These are phyloP conservation scores for Cryptomyrus ogoouensis DNA, from an alignment of 2,113 vertebrate genomes.

Conservation along the genomic window DNA sequence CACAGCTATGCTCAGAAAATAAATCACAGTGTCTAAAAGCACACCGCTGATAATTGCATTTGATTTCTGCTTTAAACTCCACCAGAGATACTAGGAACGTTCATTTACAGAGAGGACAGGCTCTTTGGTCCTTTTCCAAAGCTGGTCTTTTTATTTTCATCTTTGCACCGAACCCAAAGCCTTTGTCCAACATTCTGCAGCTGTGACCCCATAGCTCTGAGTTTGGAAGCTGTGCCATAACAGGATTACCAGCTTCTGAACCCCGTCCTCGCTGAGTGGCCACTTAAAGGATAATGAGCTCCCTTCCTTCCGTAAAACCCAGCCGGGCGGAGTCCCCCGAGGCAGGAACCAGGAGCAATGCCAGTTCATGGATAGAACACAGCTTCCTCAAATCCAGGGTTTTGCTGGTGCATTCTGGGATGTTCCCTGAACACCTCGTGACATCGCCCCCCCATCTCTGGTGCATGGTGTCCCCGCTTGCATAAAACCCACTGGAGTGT, in stretches of 20 bases:
- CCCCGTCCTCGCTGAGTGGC: neutral
- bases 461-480: neutral
- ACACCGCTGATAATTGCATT: neutral
- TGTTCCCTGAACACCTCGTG: neutral
- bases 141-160: neutral
- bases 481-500: neutral
- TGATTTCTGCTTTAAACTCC: neutral
- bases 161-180: neutral
- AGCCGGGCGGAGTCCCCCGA: neutral
- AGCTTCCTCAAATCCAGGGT: neutral
- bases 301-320: neutral
- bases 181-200: neutral
- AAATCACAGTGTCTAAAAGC: neutral
- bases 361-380: neutral
- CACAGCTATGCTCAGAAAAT: neutral
- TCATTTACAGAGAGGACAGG: neutral
- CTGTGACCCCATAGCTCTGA: neutral
- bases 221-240: neutral
- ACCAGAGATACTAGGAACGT: neutral
- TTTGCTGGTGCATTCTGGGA: neutral
- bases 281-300: neutral
- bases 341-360: neutral
- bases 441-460: neutral
- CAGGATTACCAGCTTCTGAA: neutral
- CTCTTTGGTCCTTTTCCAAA: neutral